Evolutionary conservation across 2,888 invertebrate species (phyloP).

Genomic region (Piscicola geometra): DNA sequence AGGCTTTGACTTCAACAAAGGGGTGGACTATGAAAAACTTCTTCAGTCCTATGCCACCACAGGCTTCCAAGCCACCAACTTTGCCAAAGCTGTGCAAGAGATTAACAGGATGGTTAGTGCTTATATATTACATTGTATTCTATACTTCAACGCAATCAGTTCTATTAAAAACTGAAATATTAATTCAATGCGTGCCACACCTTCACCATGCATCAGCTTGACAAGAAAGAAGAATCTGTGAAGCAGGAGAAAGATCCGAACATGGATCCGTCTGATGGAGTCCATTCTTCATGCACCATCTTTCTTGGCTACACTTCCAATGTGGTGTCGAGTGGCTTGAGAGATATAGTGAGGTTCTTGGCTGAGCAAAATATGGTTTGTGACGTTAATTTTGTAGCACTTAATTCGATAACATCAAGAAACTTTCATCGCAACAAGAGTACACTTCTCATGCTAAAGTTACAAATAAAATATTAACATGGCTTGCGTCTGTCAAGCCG

Average conservation of each 20-base stretch:
- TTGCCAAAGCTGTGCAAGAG: conserved; percentile 83
- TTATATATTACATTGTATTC: too few relatives aligned
- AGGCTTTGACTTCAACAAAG: conserved; percentile 91
- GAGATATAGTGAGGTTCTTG: conserved; percentile 83
- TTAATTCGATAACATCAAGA: too few relatives aligned
- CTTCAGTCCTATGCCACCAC: conserved; percentile 72
- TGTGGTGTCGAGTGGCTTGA: conserved; percentile 86
- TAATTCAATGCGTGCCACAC: too few relatives aligned
- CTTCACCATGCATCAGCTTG: too few relatives aligned
- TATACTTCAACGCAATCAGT: too few relatives aligned
- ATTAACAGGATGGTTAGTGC: conserved; percentile 84
- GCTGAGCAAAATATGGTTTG: conserved; percentile 73
- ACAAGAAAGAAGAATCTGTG: conserved; percentile 68
- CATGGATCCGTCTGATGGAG: conserved; percentile 63
- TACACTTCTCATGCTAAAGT: too few relatives aligned
- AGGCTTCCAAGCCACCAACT: conserved; percentile 97
- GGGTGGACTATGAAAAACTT: conserved; percentile 74
- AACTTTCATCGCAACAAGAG: too few relatives aligned
- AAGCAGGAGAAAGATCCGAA: conserved; percentile 65
- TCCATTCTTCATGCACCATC: conserved; percentile 71
- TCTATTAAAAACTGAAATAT: too few relatives aligned
- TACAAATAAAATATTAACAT: too few relatives aligned
- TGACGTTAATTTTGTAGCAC: too few relatives aligned
- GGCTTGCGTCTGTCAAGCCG: too few relatives aligned
- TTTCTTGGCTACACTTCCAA: conserved; percentile 97